Evolutionary conservation across 1,140 invertebrate genomes (phyloP), one percentile per base, ranked within the genome.

Genomic region (Akabosia matsudoensis): DNA sequence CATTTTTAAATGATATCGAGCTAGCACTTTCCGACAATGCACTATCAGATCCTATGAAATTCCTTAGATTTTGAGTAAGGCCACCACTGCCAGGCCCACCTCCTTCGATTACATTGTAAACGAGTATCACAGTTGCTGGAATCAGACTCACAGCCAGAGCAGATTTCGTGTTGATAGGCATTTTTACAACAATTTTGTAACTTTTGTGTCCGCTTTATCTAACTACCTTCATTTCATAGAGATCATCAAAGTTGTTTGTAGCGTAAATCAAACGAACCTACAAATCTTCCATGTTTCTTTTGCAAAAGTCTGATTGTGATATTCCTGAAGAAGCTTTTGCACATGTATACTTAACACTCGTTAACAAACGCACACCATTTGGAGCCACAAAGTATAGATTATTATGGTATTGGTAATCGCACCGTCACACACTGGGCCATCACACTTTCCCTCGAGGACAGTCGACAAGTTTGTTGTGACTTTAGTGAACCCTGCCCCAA

Each of bases 121-220:
- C 73, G 14, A 77, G 31, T 0, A 77, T 61, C 28, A 77, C 56
- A 26, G 72, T 67, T 2, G 76, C 76, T 61, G 76, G 76, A 54
- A 77, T 74, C n/a, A 77, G 31, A 4, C 72, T 74, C 22, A 72
- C 73, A 31, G 73, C 52, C 33, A 77, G 28, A 2, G 37, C 37
- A 10, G 76, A 54, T 30, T 37, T 73, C 14, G 76, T 54, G 51
- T 72, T 77, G 30, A 77, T 33, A 18, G 72, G 72, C 76, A 77
- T 74, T 54, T 70, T 77, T 45, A 45, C 37, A 45, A 45, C 37
- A 24, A 61, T 13, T 51, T 51, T 51, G 45, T 10, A 51, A 51
- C 45, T 51, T 10, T 51, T 51, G 45, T 51, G 45, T 51, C 45
- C 45, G n/a, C n/a, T n/a, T n/a, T n/a, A n/a, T n/a, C 18, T 45